phyloP scores from a whole-genome alignment of 1,140 invertebrate species.

The Frieseomelitta varia region DNA sequence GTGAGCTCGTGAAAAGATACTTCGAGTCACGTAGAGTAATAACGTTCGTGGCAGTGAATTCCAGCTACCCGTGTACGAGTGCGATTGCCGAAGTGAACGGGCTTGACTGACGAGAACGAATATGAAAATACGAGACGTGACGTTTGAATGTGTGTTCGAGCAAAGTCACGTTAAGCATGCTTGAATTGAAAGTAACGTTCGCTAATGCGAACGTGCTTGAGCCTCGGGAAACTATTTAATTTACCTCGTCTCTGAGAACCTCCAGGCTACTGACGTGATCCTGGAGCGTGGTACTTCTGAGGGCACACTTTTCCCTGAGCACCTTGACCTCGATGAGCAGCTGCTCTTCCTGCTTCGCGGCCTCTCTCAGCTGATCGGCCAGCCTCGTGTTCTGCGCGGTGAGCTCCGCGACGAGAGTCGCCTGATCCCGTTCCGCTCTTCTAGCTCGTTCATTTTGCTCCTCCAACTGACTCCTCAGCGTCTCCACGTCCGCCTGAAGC shows the following conservation, averaged over 20 bases:
- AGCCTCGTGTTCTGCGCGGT: slow-evolving; percentile 95
- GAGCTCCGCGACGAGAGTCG: slow-evolving; percentile 91
- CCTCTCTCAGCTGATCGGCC: slow-evolving; percentile 93
- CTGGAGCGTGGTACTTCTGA: slow-evolving; percentile 87
- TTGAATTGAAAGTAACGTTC: not conserved
- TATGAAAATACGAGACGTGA: too few relatives aligned
- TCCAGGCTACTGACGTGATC: slow-evolving; percentile 95
- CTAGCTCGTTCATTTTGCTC: slow-evolving; percentile 89
- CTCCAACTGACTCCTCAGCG: slow-evolving; percentile 86
- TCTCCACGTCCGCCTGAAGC: slow-evolving; percentile 92
- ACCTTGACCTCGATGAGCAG: slow-evolving; percentile 90
- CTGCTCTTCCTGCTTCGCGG: slow-evolving; percentile 90
- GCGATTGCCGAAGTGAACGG: too few relatives aligned
- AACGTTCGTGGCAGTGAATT: too few relatives aligned
- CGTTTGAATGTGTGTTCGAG: too few relatives aligned
- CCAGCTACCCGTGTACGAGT: too few relatives aligned
- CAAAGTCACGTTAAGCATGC: too few relatives aligned
- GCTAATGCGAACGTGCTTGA: not conserved
- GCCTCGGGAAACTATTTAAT: slow-evolving; percentile 10
- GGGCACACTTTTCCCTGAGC: slow-evolving; percentile 91
- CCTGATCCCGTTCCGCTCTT: slow-evolving; percentile 88
- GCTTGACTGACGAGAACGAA: too few relatives aligned
- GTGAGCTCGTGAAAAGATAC: too few relatives aligned
- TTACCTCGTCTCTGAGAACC: slow-evolving; percentile 92
- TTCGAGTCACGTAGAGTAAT: too few relatives aligned